Percentiles rank a stretch among this genome's conserved stretches.
Conservation (phyloP, 2,888 invertebrate genomes). For the Rotaria sp. region DNA sequence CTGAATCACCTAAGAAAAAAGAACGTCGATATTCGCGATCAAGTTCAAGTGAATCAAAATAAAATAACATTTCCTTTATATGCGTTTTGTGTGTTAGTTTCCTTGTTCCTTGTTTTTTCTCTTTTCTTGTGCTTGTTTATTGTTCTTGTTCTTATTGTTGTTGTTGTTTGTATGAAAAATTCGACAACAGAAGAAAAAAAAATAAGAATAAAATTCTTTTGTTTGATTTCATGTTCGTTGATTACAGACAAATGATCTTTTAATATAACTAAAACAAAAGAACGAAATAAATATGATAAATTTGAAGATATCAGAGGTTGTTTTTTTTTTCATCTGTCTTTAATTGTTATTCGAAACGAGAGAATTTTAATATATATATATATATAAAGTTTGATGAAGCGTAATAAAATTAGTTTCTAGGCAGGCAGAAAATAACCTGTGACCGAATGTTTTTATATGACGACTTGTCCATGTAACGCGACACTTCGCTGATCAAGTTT, state of each 20-base stretch:
- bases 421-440: no score
- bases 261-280: not conserved
- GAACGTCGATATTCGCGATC: conserved; percentile 26
- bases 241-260: not conserved
- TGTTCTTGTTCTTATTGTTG: not conserved
- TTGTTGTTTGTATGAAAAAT: conserved; percentile 4
- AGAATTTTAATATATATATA: no score
- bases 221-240: not conserved
- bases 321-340: no score
- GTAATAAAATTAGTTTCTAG: no score
- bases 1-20: not conserved
- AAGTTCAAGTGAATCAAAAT: conserved; percentile 17
- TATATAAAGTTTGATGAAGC: no score
- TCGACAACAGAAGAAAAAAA: not conserved
- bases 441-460: no score
- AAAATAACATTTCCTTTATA: not conserved
- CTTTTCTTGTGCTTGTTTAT: not conserved
- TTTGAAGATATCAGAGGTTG: no score
- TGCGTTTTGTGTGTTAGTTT: not conserved
- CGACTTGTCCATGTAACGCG: no score
- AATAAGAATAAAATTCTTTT: conserved; percentile 9
- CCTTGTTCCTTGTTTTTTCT: not conserved
- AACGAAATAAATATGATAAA: no score
- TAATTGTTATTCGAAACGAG: no score
- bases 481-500: no score